phyloP scores from a whole-genome alignment of 2,888 invertebrate genomes.

The Coecobrya sp. region DNA sequence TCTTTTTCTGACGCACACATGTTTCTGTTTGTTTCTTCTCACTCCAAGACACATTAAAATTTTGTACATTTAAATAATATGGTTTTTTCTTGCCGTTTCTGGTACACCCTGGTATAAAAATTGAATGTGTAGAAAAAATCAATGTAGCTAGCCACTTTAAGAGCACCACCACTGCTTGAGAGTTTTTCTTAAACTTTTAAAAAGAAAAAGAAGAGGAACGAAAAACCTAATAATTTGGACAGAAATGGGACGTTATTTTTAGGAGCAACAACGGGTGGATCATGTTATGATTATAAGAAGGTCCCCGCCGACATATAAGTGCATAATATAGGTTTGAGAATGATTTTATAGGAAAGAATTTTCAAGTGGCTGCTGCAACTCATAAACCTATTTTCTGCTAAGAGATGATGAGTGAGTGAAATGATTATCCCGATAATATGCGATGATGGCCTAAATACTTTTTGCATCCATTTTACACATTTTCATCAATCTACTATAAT shows the following conservation, averaged over 20 bases:
- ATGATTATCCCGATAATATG: neutral
- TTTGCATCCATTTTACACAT: slow-evolving; percentile 16
- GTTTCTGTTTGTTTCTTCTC: slow-evolving; percentile 27
- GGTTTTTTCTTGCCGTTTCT: neutral
- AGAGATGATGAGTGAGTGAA: slow-evolving; percentile 23
- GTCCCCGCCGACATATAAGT: neutral
- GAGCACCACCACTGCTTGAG: slow-evolving; percentile 15
- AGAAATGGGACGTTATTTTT: slow-evolving; percentile 75
- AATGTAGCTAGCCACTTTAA: slow-evolving; percentile 1
- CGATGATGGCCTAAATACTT: slow-evolving; percentile 14
- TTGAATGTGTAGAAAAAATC: neutral
- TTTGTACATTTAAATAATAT: slow-evolving; percentile 1
- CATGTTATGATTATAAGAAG: slow-evolving; percentile 26
- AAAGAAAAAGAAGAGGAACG: neutral
- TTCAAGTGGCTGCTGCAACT: slow-evolving; percentile 3
- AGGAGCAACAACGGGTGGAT: slow-evolving; percentile 49
- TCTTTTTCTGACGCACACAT: slow-evolving; percentile 23
- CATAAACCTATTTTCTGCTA: slow-evolving; percentile 1
- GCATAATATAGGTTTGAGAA: neutral
- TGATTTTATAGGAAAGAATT: neutral
- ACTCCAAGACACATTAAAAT: slow-evolving; percentile 14
- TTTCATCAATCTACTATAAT: no score
- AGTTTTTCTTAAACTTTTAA: neutral
- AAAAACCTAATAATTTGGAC: slow-evolving; percentile 66
- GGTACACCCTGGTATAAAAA: neutral